Conservation (phyloP, 1,140 invertebrate genomes). For the Forficula auricularia region DNA sequence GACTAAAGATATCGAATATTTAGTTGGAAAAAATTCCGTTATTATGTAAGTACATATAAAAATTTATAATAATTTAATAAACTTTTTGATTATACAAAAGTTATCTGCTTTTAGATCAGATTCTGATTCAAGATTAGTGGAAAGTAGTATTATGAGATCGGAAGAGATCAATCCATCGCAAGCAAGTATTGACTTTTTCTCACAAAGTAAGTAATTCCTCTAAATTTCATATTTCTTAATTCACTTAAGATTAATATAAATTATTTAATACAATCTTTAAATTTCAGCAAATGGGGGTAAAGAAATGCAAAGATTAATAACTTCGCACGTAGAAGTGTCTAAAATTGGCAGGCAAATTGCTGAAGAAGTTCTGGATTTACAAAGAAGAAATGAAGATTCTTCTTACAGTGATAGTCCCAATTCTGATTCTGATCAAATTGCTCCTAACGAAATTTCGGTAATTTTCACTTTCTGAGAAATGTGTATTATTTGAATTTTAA, state of each 20-base stretch:
- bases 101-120: constrained; percentile 26
- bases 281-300: constrained; percentile 23
- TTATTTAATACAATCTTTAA: constrained; percentile 1
- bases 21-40: constrained; percentile 68
- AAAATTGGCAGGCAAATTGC: constrained; percentile 64
- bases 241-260: constrained; percentile 4
- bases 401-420: constrained; percentile 31
- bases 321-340: constrained; percentile 54
- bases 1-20: constrained; percentile 79
- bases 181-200: constrained; percentile 32
- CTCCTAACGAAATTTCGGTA: too few species aligned
- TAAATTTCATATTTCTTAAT: constrained; percentile 4
- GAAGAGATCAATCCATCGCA: constrained; percentile 29
- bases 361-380: constrained; percentile 44
- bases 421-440: constrained; percentile 15
- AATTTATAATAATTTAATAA: constrained; percentile 1
- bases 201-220: constrained; percentile 29
- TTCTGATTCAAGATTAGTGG: constrained; percentile 30
- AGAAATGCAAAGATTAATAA: constrained; percentile 50
- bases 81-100: constrained; percentile 1
- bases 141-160: constrained; percentile 28
- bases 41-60: constrained; percentile 34
- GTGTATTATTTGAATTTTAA: too few species aligned
- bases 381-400: constrained; percentile 31
- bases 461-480: too few species aligned